A percentile compares a stretch with the other conserved stretches of the same genome.
phyloP scores from a whole-genome alignment of 2,797 vertebrate genomes.

The Microctenopoma stevenorrisi region DNA sequence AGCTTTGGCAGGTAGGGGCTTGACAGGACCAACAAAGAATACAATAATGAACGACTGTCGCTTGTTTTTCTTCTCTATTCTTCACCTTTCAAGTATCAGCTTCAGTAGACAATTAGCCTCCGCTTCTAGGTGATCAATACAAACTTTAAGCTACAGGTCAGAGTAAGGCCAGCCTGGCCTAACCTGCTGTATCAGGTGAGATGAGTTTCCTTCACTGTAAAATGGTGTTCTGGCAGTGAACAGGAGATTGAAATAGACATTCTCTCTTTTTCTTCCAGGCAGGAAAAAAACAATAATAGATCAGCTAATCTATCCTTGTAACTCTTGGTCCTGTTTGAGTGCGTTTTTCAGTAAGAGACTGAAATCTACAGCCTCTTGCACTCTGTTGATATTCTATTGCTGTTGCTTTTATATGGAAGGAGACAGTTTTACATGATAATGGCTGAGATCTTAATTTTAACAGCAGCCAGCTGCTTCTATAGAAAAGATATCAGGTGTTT shows the following conservation, averaged over 20 bases:
- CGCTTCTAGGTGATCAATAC: neutral
- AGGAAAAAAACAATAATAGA: constrained; percentile 9
- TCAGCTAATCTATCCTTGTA: constrained; percentile 9
- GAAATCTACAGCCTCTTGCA: neutral
- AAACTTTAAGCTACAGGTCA: neutral
- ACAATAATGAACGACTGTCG: neutral
- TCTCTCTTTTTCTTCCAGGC: neutral
- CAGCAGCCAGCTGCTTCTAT: constrained; percentile 30
- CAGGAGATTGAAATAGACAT: neutral
- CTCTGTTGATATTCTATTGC: neutral
- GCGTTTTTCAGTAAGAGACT: constrained; percentile 3
- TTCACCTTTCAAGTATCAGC: neutral
- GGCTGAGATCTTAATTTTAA: constrained; percentile 9
- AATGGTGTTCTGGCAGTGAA: neutral
- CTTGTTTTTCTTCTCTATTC: neutral
- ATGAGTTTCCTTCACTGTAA: neutral
- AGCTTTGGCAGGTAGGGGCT: neutral
- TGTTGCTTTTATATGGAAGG: neutral
- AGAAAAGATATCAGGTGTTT: constrained; percentile 51
- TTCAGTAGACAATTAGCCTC: neutral
- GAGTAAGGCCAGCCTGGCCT: neutral
- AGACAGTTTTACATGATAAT: constrained; percentile 9
- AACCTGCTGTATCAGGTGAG: neutral
- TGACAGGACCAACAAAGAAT: constrained; percentile 20
- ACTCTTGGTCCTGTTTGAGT: constrained; percentile 6